phyloP scores from a whole-genome alignment of 1,140 invertebrate species.

The Charaxes varanes region DNA sequence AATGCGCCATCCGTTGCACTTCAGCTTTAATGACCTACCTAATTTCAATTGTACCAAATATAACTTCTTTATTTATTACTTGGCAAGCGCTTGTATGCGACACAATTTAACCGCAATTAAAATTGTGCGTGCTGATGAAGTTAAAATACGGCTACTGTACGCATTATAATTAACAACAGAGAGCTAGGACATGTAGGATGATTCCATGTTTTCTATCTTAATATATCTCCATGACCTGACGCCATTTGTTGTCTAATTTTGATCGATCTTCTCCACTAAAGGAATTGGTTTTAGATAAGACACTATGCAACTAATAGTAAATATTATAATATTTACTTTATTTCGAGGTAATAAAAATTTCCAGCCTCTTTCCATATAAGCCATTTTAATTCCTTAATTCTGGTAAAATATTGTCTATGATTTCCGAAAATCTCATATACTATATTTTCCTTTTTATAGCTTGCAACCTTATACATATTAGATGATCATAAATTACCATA shows the following conservation, averaged over 20 bases:
- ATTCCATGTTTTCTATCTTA: neutral
- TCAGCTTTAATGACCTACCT: conserved; percentile 61
- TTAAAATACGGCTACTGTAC: conserved; percentile 14
- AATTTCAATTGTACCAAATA: conserved; percentile 71
- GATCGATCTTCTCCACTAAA: too few species aligned
- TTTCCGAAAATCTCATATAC: too few species aligned
- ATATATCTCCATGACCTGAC: neutral
- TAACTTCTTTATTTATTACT: conserved; percentile 66
- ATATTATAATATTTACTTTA: too few species aligned
- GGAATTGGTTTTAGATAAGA: too few species aligned
- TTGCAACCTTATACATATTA: too few species aligned
- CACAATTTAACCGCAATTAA: conserved; percentile 63
- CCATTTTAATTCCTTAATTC: too few species aligned
- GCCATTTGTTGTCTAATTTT: neutral
- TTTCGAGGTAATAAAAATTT: too few species aligned
- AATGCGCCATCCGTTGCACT: conserved; percentile 45
- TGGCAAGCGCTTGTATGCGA: conserved; percentile 43
- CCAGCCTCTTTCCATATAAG: too few species aligned
- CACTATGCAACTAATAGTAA: too few species aligned
- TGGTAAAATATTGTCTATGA: too few species aligned
- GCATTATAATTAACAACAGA: conserved; percentile 16
- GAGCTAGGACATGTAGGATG: conserved; percentile 2
- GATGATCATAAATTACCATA: too few species aligned
- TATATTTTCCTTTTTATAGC: too few species aligned
- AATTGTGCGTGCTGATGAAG: conserved; percentile 33